These are phyloP conservation scores for Euleptes europaea DNA, from an alignment of 2,113 vertebrate genomes.

Conservation along the genomic window DNA sequence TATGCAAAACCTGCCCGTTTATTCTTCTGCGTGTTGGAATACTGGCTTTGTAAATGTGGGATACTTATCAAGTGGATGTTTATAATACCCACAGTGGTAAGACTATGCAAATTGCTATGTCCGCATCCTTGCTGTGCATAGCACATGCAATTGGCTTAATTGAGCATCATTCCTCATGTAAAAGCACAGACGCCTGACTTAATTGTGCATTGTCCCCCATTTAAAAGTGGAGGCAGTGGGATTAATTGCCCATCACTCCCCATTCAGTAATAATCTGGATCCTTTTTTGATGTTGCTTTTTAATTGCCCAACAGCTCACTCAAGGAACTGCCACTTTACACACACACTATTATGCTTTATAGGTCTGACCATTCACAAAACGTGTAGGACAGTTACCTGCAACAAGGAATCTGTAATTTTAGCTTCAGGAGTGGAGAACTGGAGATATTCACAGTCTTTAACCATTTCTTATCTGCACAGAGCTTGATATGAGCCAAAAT, in stretches of 20 bases:
- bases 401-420: not conserved
- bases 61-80: not conserved
- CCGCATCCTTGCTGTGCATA: not conserved
- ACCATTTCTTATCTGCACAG: not conserved
- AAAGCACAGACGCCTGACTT: not conserved
- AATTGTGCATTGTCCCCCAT: not conserved
- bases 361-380: not conserved
- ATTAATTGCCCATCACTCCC: not conserved
- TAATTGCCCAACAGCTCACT: not conserved
- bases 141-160: not conserved
- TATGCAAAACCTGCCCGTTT: not conserved
- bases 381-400: not conserved
- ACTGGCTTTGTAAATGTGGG: not conserved
- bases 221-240: not conserved
- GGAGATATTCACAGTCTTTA: not conserved
- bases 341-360: not conserved
- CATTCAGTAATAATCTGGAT: not conserved
- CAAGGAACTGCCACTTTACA: not conserved
- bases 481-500: not conserved
- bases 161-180: not conserved
- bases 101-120: not conserved
- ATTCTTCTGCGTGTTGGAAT: not conserved
- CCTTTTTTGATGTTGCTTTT: not conserved
- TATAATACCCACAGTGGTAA: not conserved
- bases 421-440: not conserved